Evolutionary conservation across 1,140 invertebrate species (phyloP), one percentile per base, ranked within the genome.

Genomic region (Drosophila baimaii): DNA sequence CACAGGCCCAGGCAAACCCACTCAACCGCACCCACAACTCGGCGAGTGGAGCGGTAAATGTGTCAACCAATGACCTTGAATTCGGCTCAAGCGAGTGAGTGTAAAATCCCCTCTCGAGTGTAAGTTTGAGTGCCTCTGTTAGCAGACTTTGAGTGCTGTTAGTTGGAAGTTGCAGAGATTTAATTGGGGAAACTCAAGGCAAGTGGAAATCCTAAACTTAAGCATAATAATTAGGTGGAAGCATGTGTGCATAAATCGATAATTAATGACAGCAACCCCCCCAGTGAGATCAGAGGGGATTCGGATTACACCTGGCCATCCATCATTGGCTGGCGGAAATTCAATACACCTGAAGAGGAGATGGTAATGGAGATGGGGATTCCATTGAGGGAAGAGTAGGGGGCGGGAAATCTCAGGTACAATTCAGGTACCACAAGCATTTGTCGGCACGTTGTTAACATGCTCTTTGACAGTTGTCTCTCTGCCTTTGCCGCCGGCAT

Each of bases 21-120:
- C 83, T 89, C 84, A 89, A 75, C 84, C 84, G 73, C 84, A 88
- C 84, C 84, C 84, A 84, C 84, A 59, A 59, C 72, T 39, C 37
- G n/a, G 8, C 51, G 59, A 68, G 49, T 17, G 70, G 61, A 83
- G 68, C 79, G 78, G 66, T 62, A 89, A 89, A 81, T 89, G 77
- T 89, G 84, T 81, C 84, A 89, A 70, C 56, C 46, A 64, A 89
- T 72, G 84, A 89, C 84, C 84, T 89, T 89, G 84, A 89, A 79
- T 73, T 37, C 1, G 10, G 31, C 84, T 84, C 79, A 73, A 7
- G 4, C 29, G 44, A 66, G 54, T n/a, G 64, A 65, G 63, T 43
- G 33, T 0, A 37, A 47, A 29, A 0, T 12, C 3, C 5, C 7
- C 3, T 1, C n/a, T 17, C 9, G 31, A 63, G 23, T 33, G 29